phyloP scores from a whole-genome alignment of 2,888 invertebrate species.

The Ennomos erosarius region DNA sequence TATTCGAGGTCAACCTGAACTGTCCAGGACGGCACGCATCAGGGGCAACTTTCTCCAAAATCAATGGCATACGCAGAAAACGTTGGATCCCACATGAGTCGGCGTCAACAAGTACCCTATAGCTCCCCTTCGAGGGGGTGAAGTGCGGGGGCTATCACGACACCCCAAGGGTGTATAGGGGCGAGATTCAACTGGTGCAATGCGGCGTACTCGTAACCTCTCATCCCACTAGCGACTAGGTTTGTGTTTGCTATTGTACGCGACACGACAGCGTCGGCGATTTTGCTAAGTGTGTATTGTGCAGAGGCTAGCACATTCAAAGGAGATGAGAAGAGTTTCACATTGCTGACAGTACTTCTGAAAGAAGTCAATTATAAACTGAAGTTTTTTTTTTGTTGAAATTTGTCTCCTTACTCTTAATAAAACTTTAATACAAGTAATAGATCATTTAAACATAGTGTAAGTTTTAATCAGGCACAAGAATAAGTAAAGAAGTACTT shows the following conservation, averaged over 20 bases:
- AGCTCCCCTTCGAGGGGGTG: conserved; percentile 38
- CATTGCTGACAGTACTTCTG: no score
- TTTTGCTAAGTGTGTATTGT: conserved; percentile 4
- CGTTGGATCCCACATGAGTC: conserved; percentile 49
- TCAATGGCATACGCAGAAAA: conserved; percentile 53
- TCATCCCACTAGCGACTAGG: conserved; percentile 37
- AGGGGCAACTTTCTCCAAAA: conserved; percentile 48
- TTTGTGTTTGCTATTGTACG: conserved; percentile 17
- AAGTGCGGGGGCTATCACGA: conserved; percentile 33
- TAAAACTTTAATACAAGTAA: no score
- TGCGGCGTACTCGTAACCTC: conserved; percentile 66
- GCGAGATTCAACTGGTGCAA: conserved; percentile 84
- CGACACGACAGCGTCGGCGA: neutral
- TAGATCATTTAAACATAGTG: no score
- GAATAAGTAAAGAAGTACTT: no score
- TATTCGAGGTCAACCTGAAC: no score
- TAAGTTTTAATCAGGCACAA: no score
- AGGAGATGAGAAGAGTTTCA: neutral
- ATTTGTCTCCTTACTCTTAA: no score
- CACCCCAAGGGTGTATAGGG: conserved; percentile 43
- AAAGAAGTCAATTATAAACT: no score
- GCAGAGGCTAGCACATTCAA: neutral
- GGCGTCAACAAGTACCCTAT: conserved; percentile 74
- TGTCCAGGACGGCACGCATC: conserved; percentile 5
- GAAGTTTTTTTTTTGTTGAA: no score